Evolutionary conservation across 2,113 vertebrate species (phyloP).

Genomic region (Corythaeola cristata): DNA sequence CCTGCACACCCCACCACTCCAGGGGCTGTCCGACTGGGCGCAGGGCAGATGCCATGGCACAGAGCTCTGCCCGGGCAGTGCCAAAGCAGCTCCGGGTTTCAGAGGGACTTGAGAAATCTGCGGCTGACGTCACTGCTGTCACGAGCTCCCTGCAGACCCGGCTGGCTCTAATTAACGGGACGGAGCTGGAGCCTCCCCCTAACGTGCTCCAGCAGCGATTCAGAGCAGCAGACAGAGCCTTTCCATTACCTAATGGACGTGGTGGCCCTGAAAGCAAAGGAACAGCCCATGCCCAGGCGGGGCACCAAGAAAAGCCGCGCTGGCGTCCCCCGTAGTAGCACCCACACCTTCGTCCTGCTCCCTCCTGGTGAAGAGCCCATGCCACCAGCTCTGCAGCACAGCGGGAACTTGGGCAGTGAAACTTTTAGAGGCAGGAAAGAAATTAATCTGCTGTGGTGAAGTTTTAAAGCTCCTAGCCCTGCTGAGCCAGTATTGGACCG

Average conservation of each 20-base stretch:
- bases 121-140: neutral
- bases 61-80: neutral
- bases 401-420: neutral
- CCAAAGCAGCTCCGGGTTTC: neutral
- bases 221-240: neutral
- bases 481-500: neutral
- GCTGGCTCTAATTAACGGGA: neutral
- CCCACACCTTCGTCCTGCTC: neutral
- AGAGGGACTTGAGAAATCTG: neutral
- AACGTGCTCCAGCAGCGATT: neutral
- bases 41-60: neutral
- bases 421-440: neutral
- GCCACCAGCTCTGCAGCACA: neutral
- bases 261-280: neutral
- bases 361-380: fast-evolving
- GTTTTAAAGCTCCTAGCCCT: neutral
- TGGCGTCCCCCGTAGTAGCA: neutral
- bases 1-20: too few relatives aligned
- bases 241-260: neutral
- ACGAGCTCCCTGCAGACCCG: neutral
- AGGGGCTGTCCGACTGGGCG: neutral
- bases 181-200: neutral
- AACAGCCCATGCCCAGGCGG: neutral
- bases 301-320: too few relatives aligned
- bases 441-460: neutral